Conservation (phyloP, 23 tunicate species). For the Trididemnum clinides region DNA sequence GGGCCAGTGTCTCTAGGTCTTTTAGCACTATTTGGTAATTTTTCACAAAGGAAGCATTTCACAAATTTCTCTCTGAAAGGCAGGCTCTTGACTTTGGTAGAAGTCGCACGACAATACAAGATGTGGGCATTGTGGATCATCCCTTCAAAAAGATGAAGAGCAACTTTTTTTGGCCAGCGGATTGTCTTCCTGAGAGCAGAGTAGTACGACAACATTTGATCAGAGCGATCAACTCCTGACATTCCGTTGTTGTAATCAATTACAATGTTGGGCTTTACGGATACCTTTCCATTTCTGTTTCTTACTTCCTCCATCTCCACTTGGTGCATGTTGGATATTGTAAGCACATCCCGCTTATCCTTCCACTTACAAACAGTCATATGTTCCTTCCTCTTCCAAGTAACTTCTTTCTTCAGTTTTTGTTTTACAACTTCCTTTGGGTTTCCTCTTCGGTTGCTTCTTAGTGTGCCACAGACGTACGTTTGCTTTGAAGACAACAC, state of each 20-base stretch:
- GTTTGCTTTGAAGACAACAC: background rate
- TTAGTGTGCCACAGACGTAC: background rate
- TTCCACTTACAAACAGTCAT: background rate
- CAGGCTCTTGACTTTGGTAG: background rate
- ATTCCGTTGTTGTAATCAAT: background rate
- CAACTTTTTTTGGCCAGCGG: background rate
- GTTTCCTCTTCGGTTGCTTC: background rate
- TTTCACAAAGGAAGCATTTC: background rate
- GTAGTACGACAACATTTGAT: background rate
- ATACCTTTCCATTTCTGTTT: slow-evolving; percentile 1
- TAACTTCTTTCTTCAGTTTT: background rate
- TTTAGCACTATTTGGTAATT: background rate
- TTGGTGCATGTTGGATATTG: slow-evolving; percentile 4
- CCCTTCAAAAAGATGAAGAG: background rate
- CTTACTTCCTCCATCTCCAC: background rate
- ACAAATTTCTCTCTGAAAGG: background rate
- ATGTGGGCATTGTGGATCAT: background rate
- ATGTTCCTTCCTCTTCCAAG: background rate
- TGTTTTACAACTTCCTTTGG: background rate
- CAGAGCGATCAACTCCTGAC: background rate
- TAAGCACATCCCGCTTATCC: background rate
- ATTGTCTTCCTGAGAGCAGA: background rate
- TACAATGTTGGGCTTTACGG: background rate
- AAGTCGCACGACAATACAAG: background rate
- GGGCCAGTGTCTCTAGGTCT: background rate